Base-by-base conservation (phyloP, 2,113 vertebrate species). In the Semnornis frantzii region DNA sequence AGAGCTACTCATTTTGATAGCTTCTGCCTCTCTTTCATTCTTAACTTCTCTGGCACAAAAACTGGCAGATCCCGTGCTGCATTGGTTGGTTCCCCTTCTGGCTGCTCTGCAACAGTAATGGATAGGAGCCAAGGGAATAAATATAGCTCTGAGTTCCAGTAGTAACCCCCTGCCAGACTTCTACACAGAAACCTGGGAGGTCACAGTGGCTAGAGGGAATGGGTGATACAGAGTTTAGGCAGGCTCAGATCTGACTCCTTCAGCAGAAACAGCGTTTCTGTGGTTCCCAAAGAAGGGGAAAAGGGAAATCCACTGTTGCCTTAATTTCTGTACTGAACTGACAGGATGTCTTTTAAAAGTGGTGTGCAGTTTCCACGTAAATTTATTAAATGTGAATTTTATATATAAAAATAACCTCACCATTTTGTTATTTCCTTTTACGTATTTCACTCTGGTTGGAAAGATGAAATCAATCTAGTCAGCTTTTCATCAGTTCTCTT, bases 361-460 rank as follows among this genome's bases (percentile, higher is more conserved):
- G 4, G 27, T 73, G 30, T 73, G 77, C 37, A 70, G 81, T 94
- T 89, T 95, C 84, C 71, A 90, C 83, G 72, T 84, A 76, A 92
- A 76, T 87, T 92, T 93, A 96, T 97, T 96, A 89, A 95, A 94
- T 82, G 73, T 75, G 90, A 89, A 65, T 93, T 95, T 94, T 96
- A 96, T 96, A 96, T 80, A 52, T 82, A 96, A 95, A 95, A 96
- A 95, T 94, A 94, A 95, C 86, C 93, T 91, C 90, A 95, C 87
- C 75, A 90, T 96, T 96, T 96, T 96, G 92, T 96, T 96, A 91
- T 96, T 96, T 96, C 93, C 91, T 96, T 94, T 97, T 97, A 95
- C 80, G 88, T 96, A 95, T 95, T 97, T 95, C 86, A 93, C 88
- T 95, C 52, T 0, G 73, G 90, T 95, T 95, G 95, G 94, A 95